A percentile compares a stretch with the other conserved stretches of the same genome.
Evolutionary conservation across 2,113 vertebrate species (phyloP).

Genomic region (Poecilia latipinna): DNA sequence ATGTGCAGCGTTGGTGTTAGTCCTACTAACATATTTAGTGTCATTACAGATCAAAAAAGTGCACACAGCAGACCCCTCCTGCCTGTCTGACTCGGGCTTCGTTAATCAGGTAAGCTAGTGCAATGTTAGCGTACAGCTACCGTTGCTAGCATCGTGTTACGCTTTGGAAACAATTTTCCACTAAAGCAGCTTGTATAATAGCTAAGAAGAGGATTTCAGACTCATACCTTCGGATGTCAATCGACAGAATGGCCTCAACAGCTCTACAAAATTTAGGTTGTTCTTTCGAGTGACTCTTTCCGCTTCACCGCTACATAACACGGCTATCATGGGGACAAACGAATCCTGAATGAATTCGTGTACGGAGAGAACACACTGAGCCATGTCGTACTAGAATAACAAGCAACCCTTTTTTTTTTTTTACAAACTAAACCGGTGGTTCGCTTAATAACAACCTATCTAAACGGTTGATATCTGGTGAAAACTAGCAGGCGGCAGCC

Average conservation of each 20-base stretch:
- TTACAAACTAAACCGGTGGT: background rate
- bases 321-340: slow-evolving; percentile 94
- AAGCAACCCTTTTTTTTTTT: background rate
- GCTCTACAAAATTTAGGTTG: slow-evolving; percentile 91
- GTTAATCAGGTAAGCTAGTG: background rate
- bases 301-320: slow-evolving; percentile 94
- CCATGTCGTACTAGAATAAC: slow-evolving; percentile 78
- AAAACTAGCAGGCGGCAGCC: slow-evolving; percentile 61
- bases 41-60: too few species aligned
- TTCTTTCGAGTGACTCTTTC: slow-evolving; percentile 91
- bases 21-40: too few species aligned
- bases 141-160: background rate
- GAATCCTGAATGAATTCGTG: slow-evolving; percentile 98
- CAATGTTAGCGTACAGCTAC: background rate
- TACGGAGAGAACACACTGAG: slow-evolving; percentile 93
- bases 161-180: too few species aligned
- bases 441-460: too few species aligned
- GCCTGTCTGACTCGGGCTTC: too few species aligned
- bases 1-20: too few species aligned
- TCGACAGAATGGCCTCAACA: slow-evolving; percentile 93
- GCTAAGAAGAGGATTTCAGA: background rate
- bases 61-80: too few species aligned
- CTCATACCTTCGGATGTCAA: slow-evolving; percentile 95
- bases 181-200: background rate
- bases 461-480: background rate